Base-by-base conservation (phyloP, 2,113 vertebrate species). In the Promerops cafer region DNA sequence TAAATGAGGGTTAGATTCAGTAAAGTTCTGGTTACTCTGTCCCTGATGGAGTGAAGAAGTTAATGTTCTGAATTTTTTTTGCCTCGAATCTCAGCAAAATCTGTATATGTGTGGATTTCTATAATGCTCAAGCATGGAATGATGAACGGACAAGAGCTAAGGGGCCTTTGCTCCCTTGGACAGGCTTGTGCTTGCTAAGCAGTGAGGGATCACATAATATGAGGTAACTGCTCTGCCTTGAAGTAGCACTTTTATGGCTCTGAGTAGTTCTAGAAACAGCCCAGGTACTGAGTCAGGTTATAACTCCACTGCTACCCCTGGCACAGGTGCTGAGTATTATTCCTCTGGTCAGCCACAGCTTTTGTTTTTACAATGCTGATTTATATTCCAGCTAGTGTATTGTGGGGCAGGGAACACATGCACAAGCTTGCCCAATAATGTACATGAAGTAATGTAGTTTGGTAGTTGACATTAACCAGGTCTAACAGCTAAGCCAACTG, bases 191-290 rank as follows among this genome's bases (percentile, higher is more conserved):
- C 24, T 87, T 57, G 6, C 7, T n/a, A 44, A 26, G 16, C 7
- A 44, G 7, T 1, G 3, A 47, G 8, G 14, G 12, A 47, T 26
- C 2, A 18, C 7, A 2, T 6, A 27, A 14, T 8, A 5, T 17
- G 22, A 63, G 13, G 14, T 44, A 69, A 14, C 35, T 42, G 6
- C 6, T 7, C n/a, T 57, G 2, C 31, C 13, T 57, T 63, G 21
- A 19, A 61, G 15, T 7, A 47, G 28, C 17, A 31, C 26, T 77
- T 20, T 4, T 59, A 45, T n/a, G 28, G 8, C 28, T 81, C 33
- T 77, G 35, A 45, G 49, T 19, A 47, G 33, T 26, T 50, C 56
- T 30, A 78, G 19, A 54, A 60, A 11, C 4, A 86, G 9, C 4
- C 15, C 31, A 78, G 39, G 21, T 22, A 26, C 27, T 42, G 33